phyloP scores from a whole-genome alignment of 2,888 invertebrate species.

The Drosophila cracens region DNA sequence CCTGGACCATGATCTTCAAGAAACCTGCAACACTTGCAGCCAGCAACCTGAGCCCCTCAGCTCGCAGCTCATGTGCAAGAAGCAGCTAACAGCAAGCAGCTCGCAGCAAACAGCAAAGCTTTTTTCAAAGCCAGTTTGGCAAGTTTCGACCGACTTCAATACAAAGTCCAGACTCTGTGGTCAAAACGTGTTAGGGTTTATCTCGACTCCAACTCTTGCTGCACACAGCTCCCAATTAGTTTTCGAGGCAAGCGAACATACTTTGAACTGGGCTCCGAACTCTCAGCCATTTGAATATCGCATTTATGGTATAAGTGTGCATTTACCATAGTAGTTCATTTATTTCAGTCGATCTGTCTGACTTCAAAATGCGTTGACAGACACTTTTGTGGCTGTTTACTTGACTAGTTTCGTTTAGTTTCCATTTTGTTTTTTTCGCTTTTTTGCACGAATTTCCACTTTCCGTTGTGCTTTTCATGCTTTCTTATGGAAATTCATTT shows the following conservation, averaged over 20 bases:
- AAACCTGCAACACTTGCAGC: slow-evolving; percentile 73
- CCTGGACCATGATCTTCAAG: slow-evolving; percentile 79
- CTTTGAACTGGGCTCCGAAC: slow-evolving; percentile 31
- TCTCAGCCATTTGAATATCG: slow-evolving; percentile 36
- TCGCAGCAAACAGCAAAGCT: slow-evolving; percentile 24
- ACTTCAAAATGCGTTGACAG: slow-evolving; percentile 39
- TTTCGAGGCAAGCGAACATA: slow-evolving; percentile 25
- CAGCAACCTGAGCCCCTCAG: slow-evolving; percentile 37
- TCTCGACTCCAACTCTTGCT: slow-evolving; percentile 26
- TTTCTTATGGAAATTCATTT: slow-evolving; percentile 72
- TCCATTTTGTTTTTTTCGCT: slow-evolving; percentile 18
- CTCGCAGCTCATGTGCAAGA: slow-evolving; percentile 44
- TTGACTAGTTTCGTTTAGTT: slow-evolving; percentile 31
- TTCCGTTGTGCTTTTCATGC: slow-evolving; percentile 53
- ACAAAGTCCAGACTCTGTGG: slow-evolving; percentile 55
- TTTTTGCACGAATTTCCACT: slow-evolving; percentile 48
- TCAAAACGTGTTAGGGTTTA: slow-evolving; percentile 66
- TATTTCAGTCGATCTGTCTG: slow-evolving; percentile 46
- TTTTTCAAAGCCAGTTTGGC: slow-evolving; percentile 72
- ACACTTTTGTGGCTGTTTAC: slow-evolving; percentile 34
- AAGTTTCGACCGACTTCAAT: slow-evolving; percentile 65
- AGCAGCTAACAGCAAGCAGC: slow-evolving; percentile 28
- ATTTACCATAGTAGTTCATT: slow-evolving; percentile 47
- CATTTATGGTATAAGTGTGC: slow-evolving; percentile 15
- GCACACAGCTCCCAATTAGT: slow-evolving; percentile 33